phyloP scores from a whole-genome alignment of 1,140 invertebrate species.

The Atta cephalotes region DNA sequence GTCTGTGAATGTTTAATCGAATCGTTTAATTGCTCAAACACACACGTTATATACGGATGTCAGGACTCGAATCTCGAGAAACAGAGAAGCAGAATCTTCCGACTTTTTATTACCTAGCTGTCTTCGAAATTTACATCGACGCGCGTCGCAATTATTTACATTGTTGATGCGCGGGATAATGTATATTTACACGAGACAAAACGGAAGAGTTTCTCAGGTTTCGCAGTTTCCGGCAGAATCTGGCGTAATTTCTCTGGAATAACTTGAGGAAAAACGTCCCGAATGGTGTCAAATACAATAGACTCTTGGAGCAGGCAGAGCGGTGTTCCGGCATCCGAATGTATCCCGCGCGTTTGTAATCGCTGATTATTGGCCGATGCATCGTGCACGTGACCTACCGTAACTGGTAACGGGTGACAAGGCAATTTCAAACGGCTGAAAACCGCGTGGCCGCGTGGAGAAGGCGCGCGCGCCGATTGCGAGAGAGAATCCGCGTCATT shows the following conservation, averaged over 20 bases:
- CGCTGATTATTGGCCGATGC: constrained; percentile 74
- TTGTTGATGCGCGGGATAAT: not conserved
- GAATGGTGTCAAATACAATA: too few relatives aligned
- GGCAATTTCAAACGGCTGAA: constrained; percentile 73
- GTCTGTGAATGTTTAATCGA: not conserved
- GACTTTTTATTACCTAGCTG: not conserved
- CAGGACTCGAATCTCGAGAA: not conserved
- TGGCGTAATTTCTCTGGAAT: not conserved
- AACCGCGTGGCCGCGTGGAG: constrained; percentile 69
- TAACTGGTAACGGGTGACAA: constrained; percentile 79
- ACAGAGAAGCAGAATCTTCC: constrained; percentile 4
- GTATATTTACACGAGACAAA: not conserved
- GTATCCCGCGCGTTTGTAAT: constrained; percentile 74
- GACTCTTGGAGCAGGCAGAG: not conserved
- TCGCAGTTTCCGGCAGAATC: not conserved
- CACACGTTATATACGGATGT: not conserved
- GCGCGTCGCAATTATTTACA: not conserved
- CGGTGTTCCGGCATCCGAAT: constrained; percentile 4
- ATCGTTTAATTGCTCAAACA: not conserved
- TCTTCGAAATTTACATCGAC: not conserved
- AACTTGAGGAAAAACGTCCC: too few relatives aligned
- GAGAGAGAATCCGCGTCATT: not conserved
- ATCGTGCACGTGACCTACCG: constrained; percentile 80
- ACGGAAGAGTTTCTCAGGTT: not conserved
- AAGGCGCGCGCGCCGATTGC: constrained; percentile 29